phyloP scores from a whole-genome alignment of 1,140 invertebrate species.

The Meloidogyne hapla region DNA sequence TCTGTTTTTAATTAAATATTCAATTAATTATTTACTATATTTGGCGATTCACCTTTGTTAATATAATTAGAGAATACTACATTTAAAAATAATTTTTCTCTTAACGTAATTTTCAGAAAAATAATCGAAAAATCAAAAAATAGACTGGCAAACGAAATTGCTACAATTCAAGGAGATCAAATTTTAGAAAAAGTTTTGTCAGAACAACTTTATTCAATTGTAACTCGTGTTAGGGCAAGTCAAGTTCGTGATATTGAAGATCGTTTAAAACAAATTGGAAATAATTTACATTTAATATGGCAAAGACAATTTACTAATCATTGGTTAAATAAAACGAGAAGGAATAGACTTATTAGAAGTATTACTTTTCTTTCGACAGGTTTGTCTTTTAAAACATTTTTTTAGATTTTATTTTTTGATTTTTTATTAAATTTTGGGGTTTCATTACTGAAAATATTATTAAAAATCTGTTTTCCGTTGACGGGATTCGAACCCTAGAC shows the following conservation, averaged over 20 bases:
- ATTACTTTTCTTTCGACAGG: constrained; percentile 18
- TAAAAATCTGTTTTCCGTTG: too few species aligned
- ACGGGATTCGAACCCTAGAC: too few species aligned
- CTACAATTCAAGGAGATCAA: neutral
- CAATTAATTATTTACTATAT: too few species aligned
- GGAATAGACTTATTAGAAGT: constrained; percentile 25
- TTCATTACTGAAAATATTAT: neutral
- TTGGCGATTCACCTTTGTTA: too few species aligned
- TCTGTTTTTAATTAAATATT: too few species aligned
- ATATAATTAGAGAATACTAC: too few species aligned
- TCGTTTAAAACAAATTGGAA: constrained; percentile 12
- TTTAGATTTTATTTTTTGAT: neutral
- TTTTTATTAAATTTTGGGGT: too few species aligned
- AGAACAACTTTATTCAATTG: constrained; percentile 11
- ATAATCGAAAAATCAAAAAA: neutral
- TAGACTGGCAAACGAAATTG: constrained; percentile 17
- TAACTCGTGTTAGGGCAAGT: neutral
- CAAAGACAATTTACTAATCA: constrained; percentile 28
- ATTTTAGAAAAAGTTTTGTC: constrained; percentile 15
- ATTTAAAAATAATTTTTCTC: too few species aligned
- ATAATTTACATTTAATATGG: constrained; percentile 28
- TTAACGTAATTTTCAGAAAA: neutral
- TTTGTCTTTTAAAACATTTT: neutral
- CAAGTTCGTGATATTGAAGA: constrained; percentile 18
- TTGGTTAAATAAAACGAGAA: constrained; percentile 14